Conservation (phyloP, 2,888 invertebrate genomes). For the Pegoplata infirma region DNA sequence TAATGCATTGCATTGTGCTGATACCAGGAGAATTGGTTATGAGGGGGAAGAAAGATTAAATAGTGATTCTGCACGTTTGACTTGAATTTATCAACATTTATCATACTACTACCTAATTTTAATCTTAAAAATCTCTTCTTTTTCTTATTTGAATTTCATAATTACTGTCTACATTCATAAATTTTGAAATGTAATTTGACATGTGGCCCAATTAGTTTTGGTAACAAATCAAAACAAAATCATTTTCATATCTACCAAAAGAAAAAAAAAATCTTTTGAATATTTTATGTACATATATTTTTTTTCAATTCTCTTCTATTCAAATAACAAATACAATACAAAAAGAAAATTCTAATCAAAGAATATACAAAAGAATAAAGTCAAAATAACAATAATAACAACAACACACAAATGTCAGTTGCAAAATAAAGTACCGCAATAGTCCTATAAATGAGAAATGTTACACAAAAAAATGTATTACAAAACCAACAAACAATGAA, state of each 20-base stretch:
- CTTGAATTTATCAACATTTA: too few species aligned
- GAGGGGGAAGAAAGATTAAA: too few species aligned
- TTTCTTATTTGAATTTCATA: background rate
- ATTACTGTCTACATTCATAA: background rate
- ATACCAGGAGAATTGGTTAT: too few species aligned
- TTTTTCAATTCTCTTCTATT: background rate
- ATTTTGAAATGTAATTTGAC: constrained; percentile 47
- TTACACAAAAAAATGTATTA: constrained; percentile 23
- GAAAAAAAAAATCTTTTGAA: constrained; percentile 46
- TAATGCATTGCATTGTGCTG: too few species aligned
- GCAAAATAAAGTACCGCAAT: constrained; percentile 45
- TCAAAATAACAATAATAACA: constrained; percentile 59
- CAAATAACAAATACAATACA: constrained; percentile 16
- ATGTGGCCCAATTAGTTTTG: constrained; percentile 58
- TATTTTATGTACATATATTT: too few species aligned
- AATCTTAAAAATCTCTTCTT: too few species aligned
- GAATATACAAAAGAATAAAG: constrained; percentile 51
- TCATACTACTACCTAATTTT: too few species aligned
- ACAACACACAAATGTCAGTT: constrained; percentile 58
- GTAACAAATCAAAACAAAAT: constrained; percentile 33
- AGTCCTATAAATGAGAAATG: constrained; percentile 36
- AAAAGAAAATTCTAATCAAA: constrained; percentile 54
- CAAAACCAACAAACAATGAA: constrained; percentile 41
- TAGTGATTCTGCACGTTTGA: too few species aligned
- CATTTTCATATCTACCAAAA: constrained; percentile 41